These are phyloP conservation scores for Anoncus sp. DNA, from an alignment of 2,888 invertebrate genomes.

Conservation along the genomic window DNA sequence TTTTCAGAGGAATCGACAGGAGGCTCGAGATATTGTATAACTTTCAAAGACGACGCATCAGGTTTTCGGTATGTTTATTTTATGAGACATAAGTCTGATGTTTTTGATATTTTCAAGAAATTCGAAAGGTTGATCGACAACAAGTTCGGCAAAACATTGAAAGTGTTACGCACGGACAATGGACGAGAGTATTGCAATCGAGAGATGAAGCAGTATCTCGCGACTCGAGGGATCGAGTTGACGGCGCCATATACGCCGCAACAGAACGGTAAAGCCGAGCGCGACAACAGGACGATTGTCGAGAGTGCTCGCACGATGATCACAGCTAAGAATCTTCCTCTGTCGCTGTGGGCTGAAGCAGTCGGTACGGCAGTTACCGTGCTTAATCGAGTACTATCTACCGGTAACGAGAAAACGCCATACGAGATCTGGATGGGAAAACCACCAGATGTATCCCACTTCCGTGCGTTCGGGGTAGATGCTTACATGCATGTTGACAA, in stretches of 20 bases:
- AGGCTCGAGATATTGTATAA: constrained; percentile 68
- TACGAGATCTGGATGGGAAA: constrained; percentile 11
- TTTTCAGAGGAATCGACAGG: constrained; percentile 67
- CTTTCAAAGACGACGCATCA: constrained; percentile 72
- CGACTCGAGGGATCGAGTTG: background rate
- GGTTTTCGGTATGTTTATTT: constrained; percentile 71
- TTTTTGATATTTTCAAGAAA: background rate
- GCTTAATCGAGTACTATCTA: background rate
- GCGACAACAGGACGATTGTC: background rate
- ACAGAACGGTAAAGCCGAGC: constrained; percentile 1
- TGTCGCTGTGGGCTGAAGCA: background rate
- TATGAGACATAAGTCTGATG: constrained; percentile 62
- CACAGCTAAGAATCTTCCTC: background rate
- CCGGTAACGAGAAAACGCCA: background rate
- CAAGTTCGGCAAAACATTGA: background rate
- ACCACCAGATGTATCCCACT: background rate
- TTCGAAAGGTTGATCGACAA: background rate
- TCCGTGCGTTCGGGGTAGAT: constrained; percentile 9
- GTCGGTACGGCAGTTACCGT: background rate
- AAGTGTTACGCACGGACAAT: background rate
- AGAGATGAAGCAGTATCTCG: background rate
- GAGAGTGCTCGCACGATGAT: constrained; percentile 24
- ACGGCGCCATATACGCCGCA: background rate
- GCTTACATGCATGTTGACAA: constrained; percentile 14
- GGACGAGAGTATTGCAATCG: background rate